phyloP scores from a whole-genome alignment of 2,888 invertebrate genomes.

The Chaitophorus viminalis region DNA sequence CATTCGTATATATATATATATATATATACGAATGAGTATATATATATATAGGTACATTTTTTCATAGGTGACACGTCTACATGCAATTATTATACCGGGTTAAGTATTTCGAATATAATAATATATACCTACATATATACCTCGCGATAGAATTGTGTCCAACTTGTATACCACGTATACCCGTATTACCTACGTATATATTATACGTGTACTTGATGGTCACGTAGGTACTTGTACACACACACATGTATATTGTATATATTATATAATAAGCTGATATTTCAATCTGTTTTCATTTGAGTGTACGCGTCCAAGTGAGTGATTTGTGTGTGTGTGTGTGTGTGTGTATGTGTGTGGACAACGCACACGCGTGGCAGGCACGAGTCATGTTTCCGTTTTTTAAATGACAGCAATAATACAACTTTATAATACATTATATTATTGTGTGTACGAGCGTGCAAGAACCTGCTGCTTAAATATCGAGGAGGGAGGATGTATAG shows the following conservation, averaged over 20 bases:
- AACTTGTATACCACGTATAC: neutral
- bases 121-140: neutral
- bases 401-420: constrained; percentile 2
- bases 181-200: neutral
- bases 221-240: neutral
- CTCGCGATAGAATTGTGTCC: neutral
- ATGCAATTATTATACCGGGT: constrained; percentile 37
- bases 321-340: no score
- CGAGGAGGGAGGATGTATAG: no score
- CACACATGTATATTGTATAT: neutral
- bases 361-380: constrained; percentile 44
- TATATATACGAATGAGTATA: neutral
- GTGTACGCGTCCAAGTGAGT: neutral
- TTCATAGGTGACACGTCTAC: neutral
- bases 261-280: constrained; percentile 21
- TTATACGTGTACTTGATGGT: no score
- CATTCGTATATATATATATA: neutral
- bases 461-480: neutral
- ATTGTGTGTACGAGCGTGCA: neutral
- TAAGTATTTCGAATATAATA: constrained; percentile 32
- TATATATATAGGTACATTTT: neutral
- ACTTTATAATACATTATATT: neutral
- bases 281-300: constrained; percentile 43
- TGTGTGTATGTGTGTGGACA: neutral
- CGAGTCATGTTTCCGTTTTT: constrained; percentile 49